These are phyloP conservation scores for Stercorarius parasiticus DNA, from an alignment of 2,113 vertebrate genomes.

Conservation along the genomic window DNA sequence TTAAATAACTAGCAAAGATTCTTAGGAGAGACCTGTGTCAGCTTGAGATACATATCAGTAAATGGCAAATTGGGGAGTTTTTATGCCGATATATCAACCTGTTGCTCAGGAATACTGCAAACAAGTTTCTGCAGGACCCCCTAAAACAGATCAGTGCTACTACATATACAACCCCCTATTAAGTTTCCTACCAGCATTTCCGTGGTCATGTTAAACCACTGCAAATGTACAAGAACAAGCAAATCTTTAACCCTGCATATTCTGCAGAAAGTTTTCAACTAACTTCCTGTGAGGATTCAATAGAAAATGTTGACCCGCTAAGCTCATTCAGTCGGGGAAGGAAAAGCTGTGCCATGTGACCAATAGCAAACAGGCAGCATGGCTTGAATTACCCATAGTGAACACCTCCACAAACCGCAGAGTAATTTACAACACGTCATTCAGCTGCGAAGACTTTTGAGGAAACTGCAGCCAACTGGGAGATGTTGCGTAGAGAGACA, in stretches of 20 bases:
- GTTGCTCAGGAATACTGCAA: background rate
- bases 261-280: constrained; percentile 10
- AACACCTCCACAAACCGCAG: constrained; percentile 30
- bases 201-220: background rate
- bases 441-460: constrained; percentile 11
- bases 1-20: constrained; percentile 14
- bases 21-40: background rate
- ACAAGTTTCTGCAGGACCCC: background rate
- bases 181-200: background rate
- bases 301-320: background rate
- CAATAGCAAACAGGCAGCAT: background rate
- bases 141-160: background rate
- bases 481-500: background rate
- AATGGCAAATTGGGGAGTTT: background rate
- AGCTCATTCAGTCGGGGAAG: background rate
- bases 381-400: background rate
- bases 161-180: background rate
- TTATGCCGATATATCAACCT: background rate
- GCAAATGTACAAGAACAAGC: background rate
- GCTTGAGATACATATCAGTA: background rate
- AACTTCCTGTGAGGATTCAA: background rate
- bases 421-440: background rate
- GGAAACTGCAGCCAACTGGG: background rate
- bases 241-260: background rate
- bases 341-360: background rate